A percentile compares a stretch with the other conserved stretches of the same genome.
These are phyloP conservation scores for Eriosoma lanigerum DNA, from an alignment of 1,140 invertebrate species.

Conservation along the genomic window DNA sequence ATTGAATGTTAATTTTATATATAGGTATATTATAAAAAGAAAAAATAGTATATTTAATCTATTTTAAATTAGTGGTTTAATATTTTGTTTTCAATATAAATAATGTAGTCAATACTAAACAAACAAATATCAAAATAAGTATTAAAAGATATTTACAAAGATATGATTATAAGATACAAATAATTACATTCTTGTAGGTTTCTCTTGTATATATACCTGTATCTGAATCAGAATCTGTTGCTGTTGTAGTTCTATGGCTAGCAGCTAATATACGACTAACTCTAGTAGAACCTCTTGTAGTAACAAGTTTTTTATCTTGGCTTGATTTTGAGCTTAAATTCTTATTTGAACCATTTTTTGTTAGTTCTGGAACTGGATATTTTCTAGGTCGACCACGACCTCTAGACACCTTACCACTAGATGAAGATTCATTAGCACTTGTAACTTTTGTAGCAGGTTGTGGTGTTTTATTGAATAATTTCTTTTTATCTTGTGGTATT, in stretches of 20 bases:
- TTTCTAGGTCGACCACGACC: conserved; percentile 53
- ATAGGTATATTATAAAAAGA: too few species aligned
- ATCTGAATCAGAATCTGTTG: conserved; percentile 62
- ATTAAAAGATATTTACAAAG: too few species aligned
- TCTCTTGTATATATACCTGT: conserved; percentile 58
- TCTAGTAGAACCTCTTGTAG: conserved; percentile 58
- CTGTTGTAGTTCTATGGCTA: conserved; percentile 54
- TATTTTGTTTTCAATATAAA: too few species aligned
- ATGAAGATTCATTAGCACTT: conserved; percentile 36
- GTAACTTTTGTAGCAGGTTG: conserved; percentile 52
- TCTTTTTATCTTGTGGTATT: conserved; percentile 41
- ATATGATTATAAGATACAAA: too few species aligned
- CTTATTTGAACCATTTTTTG: conserved; percentile 31
- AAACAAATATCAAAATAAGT: too few species aligned
- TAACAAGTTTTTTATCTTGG: conserved; percentile 55
- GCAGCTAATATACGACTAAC: conserved; percentile 59
- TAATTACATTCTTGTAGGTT: too few species aligned
- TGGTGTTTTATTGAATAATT: conserved; percentile 31
- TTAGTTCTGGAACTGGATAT: conserved; percentile 49
- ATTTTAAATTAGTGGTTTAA: too few species aligned
- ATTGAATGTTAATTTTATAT: too few species aligned
- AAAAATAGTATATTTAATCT: too few species aligned
- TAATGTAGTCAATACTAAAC: too few species aligned
- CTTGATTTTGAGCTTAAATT: conserved; percentile 53
- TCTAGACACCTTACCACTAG: conserved; percentile 45